Conservation (phyloP, 2,888 invertebrate species). For the Mallateleia sp. region DNA sequence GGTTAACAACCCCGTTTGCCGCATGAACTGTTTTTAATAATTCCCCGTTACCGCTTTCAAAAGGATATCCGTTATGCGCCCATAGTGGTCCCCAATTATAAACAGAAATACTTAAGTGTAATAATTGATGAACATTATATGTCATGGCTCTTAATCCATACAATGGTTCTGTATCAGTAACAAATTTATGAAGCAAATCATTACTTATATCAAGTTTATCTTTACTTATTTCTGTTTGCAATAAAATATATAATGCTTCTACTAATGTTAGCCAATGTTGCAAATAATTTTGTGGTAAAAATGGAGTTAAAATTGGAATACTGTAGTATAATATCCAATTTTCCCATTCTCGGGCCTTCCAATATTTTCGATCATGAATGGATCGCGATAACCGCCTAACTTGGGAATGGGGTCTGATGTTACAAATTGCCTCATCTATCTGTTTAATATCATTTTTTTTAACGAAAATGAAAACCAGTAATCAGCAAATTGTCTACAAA, state of each 20-base stretch:
- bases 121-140: conserved; percentile 36
- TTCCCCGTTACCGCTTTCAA: conserved; percentile 26
- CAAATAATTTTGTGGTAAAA: neutral
- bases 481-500: conserved; percentile 3
- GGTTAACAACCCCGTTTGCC: conserved; percentile 23
- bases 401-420: conserved; percentile 2
- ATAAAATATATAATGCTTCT: neutral
- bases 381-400: conserved; percentile 13
- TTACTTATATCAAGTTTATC: neutral
- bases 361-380: neutral
- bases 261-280: neutral
- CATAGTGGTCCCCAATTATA: conserved; percentile 35
- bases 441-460: neutral
- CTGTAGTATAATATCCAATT: conserved; percentile 26
- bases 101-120: conserved; percentile 18
- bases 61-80: conserved; percentile 26
- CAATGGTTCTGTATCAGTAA: neutral
- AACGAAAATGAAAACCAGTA: conserved; percentile 8
- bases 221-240: neutral
- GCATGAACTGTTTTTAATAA: conserved; percentile 21
- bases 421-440: neutral
- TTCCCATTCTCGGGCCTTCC: conserved; percentile 32
- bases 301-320: neutral
- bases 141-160: neutral
- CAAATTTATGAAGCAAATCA: neutral